phyloP scores from a whole-genome alignment of 2,797 vertebrate species.

The Crax fasciolata region DNA sequence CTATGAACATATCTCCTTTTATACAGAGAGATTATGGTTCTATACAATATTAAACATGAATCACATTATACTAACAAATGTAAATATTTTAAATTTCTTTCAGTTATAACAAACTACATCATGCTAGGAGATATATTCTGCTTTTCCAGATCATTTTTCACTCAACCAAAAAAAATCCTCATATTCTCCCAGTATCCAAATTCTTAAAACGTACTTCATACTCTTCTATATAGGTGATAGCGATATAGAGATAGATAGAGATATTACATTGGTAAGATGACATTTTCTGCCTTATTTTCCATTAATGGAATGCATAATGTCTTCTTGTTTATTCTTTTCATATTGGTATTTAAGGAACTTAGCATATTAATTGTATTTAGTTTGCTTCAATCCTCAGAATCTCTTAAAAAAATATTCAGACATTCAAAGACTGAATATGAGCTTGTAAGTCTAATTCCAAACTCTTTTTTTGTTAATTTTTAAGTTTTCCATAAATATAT shows the following conservation, averaged over 20 bases:
- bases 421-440: neutral
- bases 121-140: neutral
- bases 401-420: neutral
- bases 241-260: neutral
- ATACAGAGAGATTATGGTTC: neutral
- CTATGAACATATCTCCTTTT: neutral
- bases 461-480: neutral
- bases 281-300: neutral
- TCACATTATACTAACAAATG: neutral
- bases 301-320: neutral
- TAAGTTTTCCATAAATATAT: neutral
- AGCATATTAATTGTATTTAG: neutral
- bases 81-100: neutral
- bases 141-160: neutral
- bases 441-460: neutral
- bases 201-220: neutral
- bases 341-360: neutral
- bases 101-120: neutral
- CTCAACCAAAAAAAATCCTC: neutral
- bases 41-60: neutral
- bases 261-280: neutral
- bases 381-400: neutral
- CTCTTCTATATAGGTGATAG: neutral
- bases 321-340: neutral
- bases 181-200: neutral